Evolutionary conservation across 2,797 vertebrate species (phyloP), one percentile per base, ranked within the genome.

Genomic region (Paguma larvata): DNA sequence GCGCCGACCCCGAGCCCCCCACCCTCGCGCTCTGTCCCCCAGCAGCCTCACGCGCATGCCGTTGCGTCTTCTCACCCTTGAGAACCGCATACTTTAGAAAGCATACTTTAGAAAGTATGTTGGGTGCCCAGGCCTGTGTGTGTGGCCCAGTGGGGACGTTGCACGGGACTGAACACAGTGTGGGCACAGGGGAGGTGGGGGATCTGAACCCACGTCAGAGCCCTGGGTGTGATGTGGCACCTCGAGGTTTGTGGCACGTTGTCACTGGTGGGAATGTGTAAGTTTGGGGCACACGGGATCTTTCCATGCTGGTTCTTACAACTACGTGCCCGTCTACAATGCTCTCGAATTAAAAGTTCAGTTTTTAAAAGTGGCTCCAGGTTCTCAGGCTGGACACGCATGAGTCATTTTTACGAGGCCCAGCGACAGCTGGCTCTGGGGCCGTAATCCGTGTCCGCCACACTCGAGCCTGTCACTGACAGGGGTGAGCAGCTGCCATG

Each of bases 291-390:
- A 2, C 0, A 0, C 1, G 21, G 27, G 48, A 3, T 23, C 77
- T 25, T 3, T 15, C 27, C 3, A 0, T 3, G 5, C 4, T 6
- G 13, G 19, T 13, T 48, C 32, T n/a, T 5, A 19, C 11, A 4
- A 18, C 38, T 0, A 2, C 0, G 0, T 23, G 18, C 0, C 4
- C 30, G 21, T 16, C 59, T 25, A 23, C 9, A 0, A 0, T 11
- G 68, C 11, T 19, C 59, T 38, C 65, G 0, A 2, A 13, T 7
- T 32, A 3, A 18, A 25, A 34, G 30, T 32, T 38, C 72, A 21
- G 25, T 44, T 59, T 65, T 59, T 9, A 10, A 53, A 88, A 44
- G 18, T 0, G 34, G 86, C 0, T 0, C 51, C 44, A 19, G 34
- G 23, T 34, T 53, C 41, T 34, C 41, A 21, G 4, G n/a, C 79